Conservation (phyloP, 1,140 invertebrate genomes). For the Neomicropteryx cornuta region DNA sequence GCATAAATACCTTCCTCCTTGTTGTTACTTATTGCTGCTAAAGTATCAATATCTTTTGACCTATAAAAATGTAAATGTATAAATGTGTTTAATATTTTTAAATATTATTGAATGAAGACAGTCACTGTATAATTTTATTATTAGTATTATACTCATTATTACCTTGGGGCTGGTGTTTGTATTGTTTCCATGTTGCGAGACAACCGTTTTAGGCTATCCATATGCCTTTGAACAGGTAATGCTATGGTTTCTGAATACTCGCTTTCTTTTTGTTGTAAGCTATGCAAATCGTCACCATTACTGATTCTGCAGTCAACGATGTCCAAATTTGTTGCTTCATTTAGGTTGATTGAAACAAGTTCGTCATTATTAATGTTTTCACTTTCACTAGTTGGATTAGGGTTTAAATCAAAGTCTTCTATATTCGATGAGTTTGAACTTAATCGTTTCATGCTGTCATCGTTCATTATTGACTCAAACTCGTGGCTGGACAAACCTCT, state of each 20-base stretch:
- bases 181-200: too few relatives aligned
- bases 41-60: too few relatives aligned
- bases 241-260: constrained; percentile 52
- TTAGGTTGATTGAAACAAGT: constrained; percentile 8
- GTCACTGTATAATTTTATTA: too few relatives aligned
- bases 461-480: too few relatives aligned
- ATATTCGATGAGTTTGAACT: neutral
- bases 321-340: constrained; percentile 2
- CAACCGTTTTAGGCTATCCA: constrained; percentile 43
- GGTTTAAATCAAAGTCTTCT: neutral
- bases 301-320: neutral
- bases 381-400: constrained; percentile 19
- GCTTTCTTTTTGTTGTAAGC: constrained; percentile 35
- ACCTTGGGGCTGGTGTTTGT: too few relatives aligned
- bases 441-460: neutral
- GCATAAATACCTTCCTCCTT: too few relatives aligned
- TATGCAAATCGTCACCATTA: neutral
- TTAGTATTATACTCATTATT: too few relatives aligned
- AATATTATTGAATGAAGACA: too few relatives aligned
- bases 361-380: constrained; percentile 14
- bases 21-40: too few relatives aligned
- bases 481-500: too few relatives aligned
- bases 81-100: too few relatives aligned
- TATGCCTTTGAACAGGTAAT: constrained; percentile 41
- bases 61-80: too few relatives aligned